These are phyloP conservation scores for Tridacna gigas DNA, from an alignment of 2,888 invertebrate genomes.

Conservation along the genomic window DNA sequence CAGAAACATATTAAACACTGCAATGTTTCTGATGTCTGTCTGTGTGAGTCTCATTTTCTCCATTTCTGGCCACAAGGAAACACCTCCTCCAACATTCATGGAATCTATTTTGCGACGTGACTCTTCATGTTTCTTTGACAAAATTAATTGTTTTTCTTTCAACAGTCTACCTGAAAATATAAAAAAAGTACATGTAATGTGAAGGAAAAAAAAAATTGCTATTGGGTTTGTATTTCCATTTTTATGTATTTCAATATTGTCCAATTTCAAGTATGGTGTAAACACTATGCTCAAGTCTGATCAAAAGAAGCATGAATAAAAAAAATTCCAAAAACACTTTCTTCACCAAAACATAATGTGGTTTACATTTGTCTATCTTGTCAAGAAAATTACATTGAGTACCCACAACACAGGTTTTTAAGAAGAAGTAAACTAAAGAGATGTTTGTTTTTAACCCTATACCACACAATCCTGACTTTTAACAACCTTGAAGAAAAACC, in stretches of 20 bases:
- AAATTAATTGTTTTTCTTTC: constrained; percentile 67
- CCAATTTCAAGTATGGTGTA: no score
- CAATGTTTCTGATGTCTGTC: constrained; percentile 69
- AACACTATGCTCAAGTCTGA: no score
- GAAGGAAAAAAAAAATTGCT: no score
- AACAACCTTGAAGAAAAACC: not conserved
- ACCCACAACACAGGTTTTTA: no score
- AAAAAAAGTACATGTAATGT: not conserved
- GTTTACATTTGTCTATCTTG: no score
- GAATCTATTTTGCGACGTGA: constrained; percentile 73
- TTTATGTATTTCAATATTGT: no score
- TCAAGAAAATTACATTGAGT: no score
- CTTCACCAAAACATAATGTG: no score
- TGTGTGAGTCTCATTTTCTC: constrained; percentile 79
- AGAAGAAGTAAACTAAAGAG: not conserved
- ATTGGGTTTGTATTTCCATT: no score
- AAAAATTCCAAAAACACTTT: no score
- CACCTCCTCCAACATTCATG: constrained; percentile 80
- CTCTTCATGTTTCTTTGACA: constrained; percentile 78
- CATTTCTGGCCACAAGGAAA: constrained; percentile 83
- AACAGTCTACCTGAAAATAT: constrained; percentile 50
- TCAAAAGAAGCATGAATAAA: no score
- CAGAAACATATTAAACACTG: constrained; percentile 59
- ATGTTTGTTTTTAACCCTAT: not conserved
- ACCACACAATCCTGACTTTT: not conserved